Base-by-base conservation (phyloP, 2,797 vertebrate species). In the Myotis findleyi region DNA sequence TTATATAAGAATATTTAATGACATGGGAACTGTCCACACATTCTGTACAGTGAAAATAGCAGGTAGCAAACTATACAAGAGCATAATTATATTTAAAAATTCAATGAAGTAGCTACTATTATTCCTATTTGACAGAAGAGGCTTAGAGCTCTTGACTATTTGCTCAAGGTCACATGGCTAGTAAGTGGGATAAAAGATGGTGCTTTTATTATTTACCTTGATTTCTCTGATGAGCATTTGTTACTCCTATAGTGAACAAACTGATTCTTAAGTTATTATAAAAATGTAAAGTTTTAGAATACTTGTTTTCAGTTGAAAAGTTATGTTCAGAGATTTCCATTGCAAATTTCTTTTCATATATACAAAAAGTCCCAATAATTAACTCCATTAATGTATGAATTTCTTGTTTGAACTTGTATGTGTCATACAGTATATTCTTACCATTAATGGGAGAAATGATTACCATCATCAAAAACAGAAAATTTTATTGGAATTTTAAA, bases 401-500 rank as follows among this genome's bases (percentile, higher is more conserved):
- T 75, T 71, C 13, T 1, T 81, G 55, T 82, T 95, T 89, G 89
- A 94, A 89, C 33, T 68, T 87, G 44, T 47, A 7, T 23, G 23
- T 90, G 59, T 59, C 71, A 47, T 17, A 5, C 27, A 59, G 33
- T 55, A 30, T 77, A 25, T 92, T 69, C 89, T 92, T 73, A 38
- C 73, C 85, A 55, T 57, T 59, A 59, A 41, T 23, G 44, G 47
- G 17, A 64, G 49, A 87, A 87, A 41, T 13, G 77, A 5, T 79
- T 36, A 13, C 51, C 76, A 73, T 49, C 53, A n/a, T 77, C 76
- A 68, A 51, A 84, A 75, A 5, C 38, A 77, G 92, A 86, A 92
- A 88, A 57, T 36, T 30, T 73, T 30, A 53, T 9, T 66, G 51
- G 72, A 89, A 57, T 84, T 96, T 95, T 76, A 82, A 96, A 90